These are phyloP conservation scores for Drosophila dives DNA, from an alignment of 2,888 invertebrate species.

Conservation along the genomic window DNA sequence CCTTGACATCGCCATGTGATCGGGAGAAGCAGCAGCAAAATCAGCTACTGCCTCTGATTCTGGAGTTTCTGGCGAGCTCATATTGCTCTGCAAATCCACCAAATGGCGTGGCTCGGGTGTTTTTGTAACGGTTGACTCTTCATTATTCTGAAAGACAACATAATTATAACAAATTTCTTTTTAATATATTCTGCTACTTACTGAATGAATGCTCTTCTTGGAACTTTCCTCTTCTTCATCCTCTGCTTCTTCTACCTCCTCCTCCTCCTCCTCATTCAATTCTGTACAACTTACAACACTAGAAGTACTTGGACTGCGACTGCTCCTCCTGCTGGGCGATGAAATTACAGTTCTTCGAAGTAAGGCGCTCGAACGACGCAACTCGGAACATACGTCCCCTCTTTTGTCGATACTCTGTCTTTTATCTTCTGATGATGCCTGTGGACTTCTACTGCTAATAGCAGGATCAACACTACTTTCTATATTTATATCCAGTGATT, in stretches of 20 bases:
- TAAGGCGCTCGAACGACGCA: conserved; percentile 31
- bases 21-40: not conserved
- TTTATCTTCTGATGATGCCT: not conserved
- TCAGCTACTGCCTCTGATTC: not conserved
- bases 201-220: not conserved
- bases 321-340: conserved; percentile 22
- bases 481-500: conserved; percentile 18
- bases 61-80: conserved; percentile 16
- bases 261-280: not conserved
- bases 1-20: not conserved
- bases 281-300: conserved; percentile 6
- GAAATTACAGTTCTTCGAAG: conserved; percentile 4
- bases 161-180: not conserved
- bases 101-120: conserved; percentile 46
- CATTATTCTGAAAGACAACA: conserved; percentile 1
- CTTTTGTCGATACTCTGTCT: not conserved
- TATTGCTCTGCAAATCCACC: conserved; percentile 14
- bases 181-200: conserved; percentile 9
- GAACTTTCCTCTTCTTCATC: not conserved
- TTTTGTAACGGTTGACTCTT: not conserved
- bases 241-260: not conserved
- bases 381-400: conserved; percentile 14
- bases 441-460: not conserved
- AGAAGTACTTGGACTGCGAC: not conserved
- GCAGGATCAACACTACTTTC: not conserved